phyloP scores from a whole-genome alignment of 2,113 vertebrate species.

The Psilopogon haemacephalus region DNA sequence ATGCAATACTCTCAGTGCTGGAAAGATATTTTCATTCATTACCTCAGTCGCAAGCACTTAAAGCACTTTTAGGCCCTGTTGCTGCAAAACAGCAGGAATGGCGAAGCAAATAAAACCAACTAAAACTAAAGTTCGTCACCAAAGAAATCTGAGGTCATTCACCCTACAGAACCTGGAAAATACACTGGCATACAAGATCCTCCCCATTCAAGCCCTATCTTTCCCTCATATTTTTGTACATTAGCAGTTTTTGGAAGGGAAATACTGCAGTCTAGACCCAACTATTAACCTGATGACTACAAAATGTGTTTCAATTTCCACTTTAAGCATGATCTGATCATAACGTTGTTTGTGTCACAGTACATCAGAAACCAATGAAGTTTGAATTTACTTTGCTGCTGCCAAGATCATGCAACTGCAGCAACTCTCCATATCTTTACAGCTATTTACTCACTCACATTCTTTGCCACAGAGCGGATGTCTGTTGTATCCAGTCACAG shows the following conservation, averaged over 20 bases:
- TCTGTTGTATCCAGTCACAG: background rate
- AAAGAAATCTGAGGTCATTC: constrained; percentile 66
- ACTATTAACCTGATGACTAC: background rate
- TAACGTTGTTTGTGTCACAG: background rate
- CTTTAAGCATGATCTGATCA: background rate
- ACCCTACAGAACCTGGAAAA: constrained; percentile 57
- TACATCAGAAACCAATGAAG: constrained; percentile 39
- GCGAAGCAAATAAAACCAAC: constrained; percentile 75
- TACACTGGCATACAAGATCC: background rate
- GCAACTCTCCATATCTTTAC: constrained; percentile 21
- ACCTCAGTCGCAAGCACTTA: constrained; percentile 97
- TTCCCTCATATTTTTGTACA: background rate
- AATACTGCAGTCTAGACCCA: background rate
- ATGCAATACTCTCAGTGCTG: constrained; percentile 87
- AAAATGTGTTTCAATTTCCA: constrained; percentile 17
- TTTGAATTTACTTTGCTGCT: constrained; percentile 20
- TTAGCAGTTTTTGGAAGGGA: background rate
- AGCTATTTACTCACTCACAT: constrained; percentile 2
- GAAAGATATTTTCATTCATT: constrained; percentile 99
- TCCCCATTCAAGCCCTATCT: background rate
- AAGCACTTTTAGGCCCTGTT: constrained; percentile 93
- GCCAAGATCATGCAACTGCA: background rate
- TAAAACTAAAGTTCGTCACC: constrained; percentile 74
- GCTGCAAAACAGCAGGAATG: constrained; percentile 86
- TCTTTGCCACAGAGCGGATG: background rate